Evolutionary conservation across 2,888 invertebrate genomes (phyloP), one percentile per base, ranked within the genome.

Genomic region (Chelonus formosanus): DNA sequence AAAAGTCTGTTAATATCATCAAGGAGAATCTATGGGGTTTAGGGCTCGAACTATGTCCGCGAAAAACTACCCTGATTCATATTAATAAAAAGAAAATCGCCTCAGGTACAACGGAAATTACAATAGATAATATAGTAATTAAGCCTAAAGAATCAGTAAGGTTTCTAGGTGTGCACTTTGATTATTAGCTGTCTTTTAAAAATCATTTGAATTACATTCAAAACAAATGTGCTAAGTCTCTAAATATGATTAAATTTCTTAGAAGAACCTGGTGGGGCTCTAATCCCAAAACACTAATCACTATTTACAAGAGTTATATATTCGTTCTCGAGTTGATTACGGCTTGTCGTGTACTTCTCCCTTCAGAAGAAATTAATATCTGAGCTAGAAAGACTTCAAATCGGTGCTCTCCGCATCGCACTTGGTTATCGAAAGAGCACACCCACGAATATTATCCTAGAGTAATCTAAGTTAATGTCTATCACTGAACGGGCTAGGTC

Each of bases 181-280:
- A 70, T 20, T 56, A 45, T 20, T 55, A 57, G 55, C 5, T 68
- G 2, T n/a, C 53, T 8, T 68, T 64, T 54, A 44, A 55, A 7
- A 6, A n/a, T 1, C 70, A 69, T 5, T 8, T 67, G 1, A 45
- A 63, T 35, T 0, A 10, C 5, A 3, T 67, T 6, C 1, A 5
- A 0, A 7, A 50, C 0, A 48, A 36, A 44, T 6, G 34, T 36
- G 35, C 7, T 3, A 44, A 67, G n/a, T 65, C 65, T 31, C 8
- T 69, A 4, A 63, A 67, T 54, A 48, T 67, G 31, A 47, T 67
- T 20, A 65, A 67, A 63, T 67, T 35, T 45, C 45, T 70, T 2
- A 45, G 66, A n/a, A 61, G 66, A 3, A 66, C 61, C 5, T 70
- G 54, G 43, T 70, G 67, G 70, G 67, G 70, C 7, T 54, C 55